Evolutionary conservation across 2,113 vertebrate genomes (phyloP).

Genomic region (Ibidorhyncha struthersii): DNA sequence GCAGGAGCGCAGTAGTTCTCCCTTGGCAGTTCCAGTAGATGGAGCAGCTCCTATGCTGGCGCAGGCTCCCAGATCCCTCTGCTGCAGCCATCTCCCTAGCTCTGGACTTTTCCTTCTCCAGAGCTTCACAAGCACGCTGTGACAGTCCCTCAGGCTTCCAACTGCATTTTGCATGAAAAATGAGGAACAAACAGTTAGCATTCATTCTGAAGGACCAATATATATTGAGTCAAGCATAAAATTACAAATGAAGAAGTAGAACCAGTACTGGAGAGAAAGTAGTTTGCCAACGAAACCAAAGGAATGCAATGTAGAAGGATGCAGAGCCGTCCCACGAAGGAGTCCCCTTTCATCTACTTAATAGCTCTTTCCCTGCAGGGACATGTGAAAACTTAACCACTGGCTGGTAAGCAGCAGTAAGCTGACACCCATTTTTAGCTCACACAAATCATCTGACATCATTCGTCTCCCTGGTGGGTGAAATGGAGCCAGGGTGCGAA

Average conservation of each 20-base stretch:
- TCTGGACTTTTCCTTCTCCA: not conserved
- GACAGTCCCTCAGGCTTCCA: not conserved
- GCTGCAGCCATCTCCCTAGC: accelerated
- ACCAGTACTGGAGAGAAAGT: not conserved
- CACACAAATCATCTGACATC: not conserved
- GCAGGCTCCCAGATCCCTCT: accelerated
- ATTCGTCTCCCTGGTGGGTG: not conserved
- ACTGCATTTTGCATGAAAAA: not conserved
- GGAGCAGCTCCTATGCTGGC: not conserved
- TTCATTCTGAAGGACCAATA: not conserved
- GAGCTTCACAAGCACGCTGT: not conserved
- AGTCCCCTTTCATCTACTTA: not conserved
- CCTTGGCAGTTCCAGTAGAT: not conserved
- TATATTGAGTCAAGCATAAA: not conserved
- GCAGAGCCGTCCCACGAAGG: not conserved
- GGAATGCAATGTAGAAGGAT: not conserved
- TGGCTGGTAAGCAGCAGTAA: not conserved
- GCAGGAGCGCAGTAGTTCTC: not conserved
- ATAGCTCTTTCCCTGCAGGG: not conserved
- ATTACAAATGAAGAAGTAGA: not conserved
- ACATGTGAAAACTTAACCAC: not conserved
- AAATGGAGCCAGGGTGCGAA: not conserved
- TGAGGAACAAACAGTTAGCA: not conserved
- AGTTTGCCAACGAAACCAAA: not conserved
- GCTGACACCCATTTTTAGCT: not conserved